Evolutionary conservation across 1,140 invertebrate genomes (phyloP).

Genomic region (Neodiprion pinetum): DNA sequence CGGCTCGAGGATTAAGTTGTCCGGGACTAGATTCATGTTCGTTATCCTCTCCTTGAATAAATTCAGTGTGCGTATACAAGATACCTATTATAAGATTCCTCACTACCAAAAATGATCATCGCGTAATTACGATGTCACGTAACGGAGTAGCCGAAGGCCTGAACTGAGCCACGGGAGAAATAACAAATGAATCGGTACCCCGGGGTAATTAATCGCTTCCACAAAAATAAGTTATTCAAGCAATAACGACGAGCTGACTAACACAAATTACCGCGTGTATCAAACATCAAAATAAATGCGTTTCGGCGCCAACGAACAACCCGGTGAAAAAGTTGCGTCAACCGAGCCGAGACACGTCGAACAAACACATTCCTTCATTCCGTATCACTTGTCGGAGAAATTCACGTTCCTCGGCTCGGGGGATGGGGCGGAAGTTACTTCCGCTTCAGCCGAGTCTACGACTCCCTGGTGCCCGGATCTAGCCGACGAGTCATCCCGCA

Average conservation of each 20-base stretch:
- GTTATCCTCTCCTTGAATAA: too few species aligned
- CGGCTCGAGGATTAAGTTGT: too few species aligned
- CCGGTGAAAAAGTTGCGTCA: too few species aligned
- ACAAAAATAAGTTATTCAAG: background rate
- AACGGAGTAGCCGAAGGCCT: background rate
- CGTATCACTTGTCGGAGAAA: background rate
- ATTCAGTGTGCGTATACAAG: too few species aligned
- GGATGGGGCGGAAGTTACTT: slow-evolving; percentile 31
- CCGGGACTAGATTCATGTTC: too few species aligned
- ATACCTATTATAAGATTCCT: too few species aligned
- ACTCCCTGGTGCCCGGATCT: slow-evolving; percentile 50
- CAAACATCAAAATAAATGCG: background rate
- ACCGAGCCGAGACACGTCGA: background rate
- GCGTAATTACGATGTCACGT: background rate
- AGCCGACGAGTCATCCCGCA: background rate
- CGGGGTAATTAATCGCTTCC: background rate
- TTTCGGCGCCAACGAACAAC: too few species aligned
- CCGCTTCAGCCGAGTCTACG: slow-evolving; percentile 42
- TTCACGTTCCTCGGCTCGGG: background rate
- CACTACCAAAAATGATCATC: background rate
- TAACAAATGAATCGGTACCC: background rate
- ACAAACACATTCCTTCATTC: background rate
- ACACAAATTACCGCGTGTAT: background rate
- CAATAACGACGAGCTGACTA: background rate
- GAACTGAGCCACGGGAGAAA: background rate